Evolutionary conservation across 2,797 vertebrate genomes (phyloP).

Genomic region (Clamator glandarius): DNA sequence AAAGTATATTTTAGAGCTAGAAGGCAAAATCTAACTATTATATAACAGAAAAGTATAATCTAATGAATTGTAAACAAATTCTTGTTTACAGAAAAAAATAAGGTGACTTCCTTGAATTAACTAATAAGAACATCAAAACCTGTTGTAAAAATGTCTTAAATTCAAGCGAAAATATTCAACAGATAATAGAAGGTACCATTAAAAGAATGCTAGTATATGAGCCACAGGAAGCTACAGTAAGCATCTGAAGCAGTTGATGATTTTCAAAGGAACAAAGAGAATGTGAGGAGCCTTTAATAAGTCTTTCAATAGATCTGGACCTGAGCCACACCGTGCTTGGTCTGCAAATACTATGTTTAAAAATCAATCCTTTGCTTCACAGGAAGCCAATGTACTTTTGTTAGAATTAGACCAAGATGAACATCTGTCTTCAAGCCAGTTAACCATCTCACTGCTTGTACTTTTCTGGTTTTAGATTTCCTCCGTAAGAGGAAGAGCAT

Average conservation of each 20-base stretch:
- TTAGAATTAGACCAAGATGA: constrained; percentile 63
- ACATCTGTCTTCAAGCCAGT: constrained; percentile 36
- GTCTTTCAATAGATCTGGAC: constrained; percentile 56
- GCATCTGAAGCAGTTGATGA: constrained; percentile 36
- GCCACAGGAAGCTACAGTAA: constrained; percentile 31
- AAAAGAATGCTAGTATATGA: neutral
- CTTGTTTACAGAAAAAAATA: neutral
- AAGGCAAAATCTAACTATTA: neutral
- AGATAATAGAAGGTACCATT: neutral
- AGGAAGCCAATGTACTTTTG: constrained; percentile 62
- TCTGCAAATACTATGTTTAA: constrained; percentile 65
- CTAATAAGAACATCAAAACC: neutral
- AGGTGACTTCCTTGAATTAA: neutral
- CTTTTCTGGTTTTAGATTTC: neutral
- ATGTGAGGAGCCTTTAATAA: constrained; percentile 50
- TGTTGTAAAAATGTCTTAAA: neutral
- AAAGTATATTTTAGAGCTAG: neutral
- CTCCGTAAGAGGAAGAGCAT: neutral
- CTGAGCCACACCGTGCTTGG: constrained; percentile 58
- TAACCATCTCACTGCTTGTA: constrained; percentile 44
- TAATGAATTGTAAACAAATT: neutral
- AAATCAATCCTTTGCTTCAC: constrained; percentile 70
- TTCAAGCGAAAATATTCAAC: neutral
- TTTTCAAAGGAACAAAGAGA: constrained; percentile 71
- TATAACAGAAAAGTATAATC: neutral